Base-by-base conservation (phyloP, 2,113 vertebrate species). In the Tragelaphus buxtoni region DNA sequence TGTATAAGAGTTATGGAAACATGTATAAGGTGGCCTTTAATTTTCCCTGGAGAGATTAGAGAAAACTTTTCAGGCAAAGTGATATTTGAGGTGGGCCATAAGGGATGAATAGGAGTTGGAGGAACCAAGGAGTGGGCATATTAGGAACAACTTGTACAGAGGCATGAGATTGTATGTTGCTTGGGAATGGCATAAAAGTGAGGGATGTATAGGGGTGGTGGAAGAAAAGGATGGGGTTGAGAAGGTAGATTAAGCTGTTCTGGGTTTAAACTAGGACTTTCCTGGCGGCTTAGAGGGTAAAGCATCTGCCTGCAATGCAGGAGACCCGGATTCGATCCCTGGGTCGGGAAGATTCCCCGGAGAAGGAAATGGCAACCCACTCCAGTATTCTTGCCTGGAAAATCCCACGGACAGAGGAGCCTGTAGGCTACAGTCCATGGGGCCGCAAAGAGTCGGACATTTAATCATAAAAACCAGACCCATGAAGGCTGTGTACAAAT, bases 101-200 rank as follows among this genome's bases (percentile, higher is more conserved):
- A 91, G 72, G 49, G 92, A 80, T 49, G 74, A 74, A 7, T 13
- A n/a, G 53, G 85, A 87, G 42, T 92, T 95, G 90, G 10, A 95
- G 98, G 97, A 86, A 90, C 96, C 81, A 16, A 94, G 99, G 94
- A 85, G 92, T 95, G 98, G 76, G 97, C 28, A 32, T 81, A 63
- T 79, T 30, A 60, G 87, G 22, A 45, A 5, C 81, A 35, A 17
- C 53, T 32, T 49, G 77, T 55, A 20, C 65, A 22, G 32, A 91
- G 53, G 60, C 12, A 0, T 16, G 49, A 51, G 39, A 45, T 24
- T 79, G 22, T 49, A 2, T 20, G 20, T n/a, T 39, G n/a, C 47
- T 90, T n/a, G 51, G 86, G 58, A 55, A 51, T 16, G 58, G 53
- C 58, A 1, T 22, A 26, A 35, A 7, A 24, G 30, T 3, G 39